Evolutionary conservation across 1,140 invertebrate genomes (phyloP), one percentile per base, ranked within the genome.

Genomic region (Scaptomyza montana): DNA sequence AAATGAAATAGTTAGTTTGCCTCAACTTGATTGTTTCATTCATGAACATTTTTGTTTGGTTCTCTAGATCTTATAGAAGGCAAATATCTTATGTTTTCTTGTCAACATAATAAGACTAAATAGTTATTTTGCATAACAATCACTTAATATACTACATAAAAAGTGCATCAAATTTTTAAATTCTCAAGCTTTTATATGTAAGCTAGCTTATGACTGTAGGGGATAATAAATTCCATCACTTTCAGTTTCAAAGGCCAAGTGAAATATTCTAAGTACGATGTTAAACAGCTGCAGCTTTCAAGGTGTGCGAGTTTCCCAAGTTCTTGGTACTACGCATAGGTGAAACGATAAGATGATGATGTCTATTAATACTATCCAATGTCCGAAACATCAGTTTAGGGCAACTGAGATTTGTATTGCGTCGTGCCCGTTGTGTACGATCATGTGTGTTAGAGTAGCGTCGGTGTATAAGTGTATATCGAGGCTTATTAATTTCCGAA

Each of bases 401-500:
- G 67, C 82, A 81, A 78, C 75, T 69, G 51, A 67, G 72, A 72
- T 69, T 74, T 60, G 77, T 70, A 61, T 82, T 69, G 57, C 28
- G 57, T 36, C 60, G 70, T 67, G 36, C 16, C 41, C 30, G 43
- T 53, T 36, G 72, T 43, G 55, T 30, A 21, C 21, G 54, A 16
- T 16, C 16, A 16, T 16, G 16, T 36, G 55, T 53, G 10, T 54
- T 28, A 21, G 53, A 46, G 19, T 13, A 51, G 30, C 46, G 41
- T 66, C 55, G 61, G 50, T 56, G 50, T 76, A 19, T 56, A 13
- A 9, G 59, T 63, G 49, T 51, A 49, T 45, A 60, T 53, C 16
- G 72, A 50, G 73, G 82, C 70, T 86, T 86, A 82, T 87, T 77
- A 79, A 60, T 78, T 76, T 68, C 78, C 6, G 72, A 81, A 82